Base-by-base conservation (phyloP, 1,140 invertebrate genomes). In the Calephelis nemesis region DNA sequence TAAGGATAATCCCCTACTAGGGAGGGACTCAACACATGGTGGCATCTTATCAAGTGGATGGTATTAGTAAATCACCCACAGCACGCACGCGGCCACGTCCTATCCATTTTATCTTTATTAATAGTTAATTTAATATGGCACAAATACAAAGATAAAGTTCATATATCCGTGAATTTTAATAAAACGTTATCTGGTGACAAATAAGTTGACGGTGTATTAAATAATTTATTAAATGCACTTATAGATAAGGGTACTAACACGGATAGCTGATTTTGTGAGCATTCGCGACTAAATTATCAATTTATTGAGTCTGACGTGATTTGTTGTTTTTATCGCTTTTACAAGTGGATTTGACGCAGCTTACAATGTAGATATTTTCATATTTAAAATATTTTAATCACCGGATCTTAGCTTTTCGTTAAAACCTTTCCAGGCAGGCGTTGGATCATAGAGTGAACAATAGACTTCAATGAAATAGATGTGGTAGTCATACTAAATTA, bases 111-210 rank as follows among this genome's bases (percentile, higher is more conserved):
- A 88, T 85, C 83, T 86, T 83, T 85, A 88, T 84, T 85, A 84
- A 82, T 10, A 54, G 50, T 54, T 54, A 30, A 19, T 19, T 54
- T 85, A 85, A 85, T 85, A 85, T 79, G 69, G 69, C 74, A 71
- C 71, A 74, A 78, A 84, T 81, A 72, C 67, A 79, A 81, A 42
- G 64, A 65, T 65, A 65, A 65, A 40, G 64, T 54, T 65, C 42
- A 85, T 62, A 74, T 74, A 80, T 79, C 78, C 73, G 70, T 83
- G 77, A 82, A 85, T 86, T 83, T 90, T 90, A 90, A 90, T 90
- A 88, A 83, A 79, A 73, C 71, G 52, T 78, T 90, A 90, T 88
- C 87, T 62, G 68, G 76, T 71, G 76, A 81, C 76, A 81, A 81
- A 85, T 81, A 81, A 78, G 74, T 74, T 75, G 77, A 81, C 71